Conservation (phyloP, 2,113 vertebrate species). For the Paramormyrops kingsleyae region DNA sequence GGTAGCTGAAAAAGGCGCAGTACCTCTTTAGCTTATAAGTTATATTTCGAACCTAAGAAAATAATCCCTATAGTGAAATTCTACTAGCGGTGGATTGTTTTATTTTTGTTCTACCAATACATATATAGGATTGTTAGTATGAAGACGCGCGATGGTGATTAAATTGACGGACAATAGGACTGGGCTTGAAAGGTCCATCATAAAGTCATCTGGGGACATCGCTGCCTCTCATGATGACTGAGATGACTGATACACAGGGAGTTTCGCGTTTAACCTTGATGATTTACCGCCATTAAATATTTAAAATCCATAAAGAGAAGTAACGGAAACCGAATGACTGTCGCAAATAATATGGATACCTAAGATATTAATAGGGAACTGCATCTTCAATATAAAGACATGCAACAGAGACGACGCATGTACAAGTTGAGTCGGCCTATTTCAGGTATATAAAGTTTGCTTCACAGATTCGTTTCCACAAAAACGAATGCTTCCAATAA, state of each 20-base stretch:
- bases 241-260: not conserved
- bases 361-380: not conserved
- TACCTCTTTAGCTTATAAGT: slow-evolving; percentile 59
- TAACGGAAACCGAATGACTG: not conserved
- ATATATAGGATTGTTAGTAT: not conserved
- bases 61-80: not conserved
- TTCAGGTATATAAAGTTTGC: not conserved
- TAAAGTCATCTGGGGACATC: not conserved
- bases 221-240: not conserved
- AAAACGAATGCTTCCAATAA: not conserved
- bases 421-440: not conserved
- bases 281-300: not conserved
- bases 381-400: not conserved
- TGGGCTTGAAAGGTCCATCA: not conserved
- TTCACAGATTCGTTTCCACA: not conserved
- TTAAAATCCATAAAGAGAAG: not conserved
- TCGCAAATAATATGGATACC: not conserved
- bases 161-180: not conserved
- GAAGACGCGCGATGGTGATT: not conserved
- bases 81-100: not conserved
- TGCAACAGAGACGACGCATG: not conserved
- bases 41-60: slow-evolving; percentile 22
- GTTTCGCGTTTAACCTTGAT: not conserved
- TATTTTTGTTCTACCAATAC: not conserved
- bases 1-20: slow-evolving; percentile 19